These are phyloP conservation scores for Malaclemys terrapin DNA, from an alignment of 2,113 vertebrate genomes.

Conservation along the genomic window DNA sequence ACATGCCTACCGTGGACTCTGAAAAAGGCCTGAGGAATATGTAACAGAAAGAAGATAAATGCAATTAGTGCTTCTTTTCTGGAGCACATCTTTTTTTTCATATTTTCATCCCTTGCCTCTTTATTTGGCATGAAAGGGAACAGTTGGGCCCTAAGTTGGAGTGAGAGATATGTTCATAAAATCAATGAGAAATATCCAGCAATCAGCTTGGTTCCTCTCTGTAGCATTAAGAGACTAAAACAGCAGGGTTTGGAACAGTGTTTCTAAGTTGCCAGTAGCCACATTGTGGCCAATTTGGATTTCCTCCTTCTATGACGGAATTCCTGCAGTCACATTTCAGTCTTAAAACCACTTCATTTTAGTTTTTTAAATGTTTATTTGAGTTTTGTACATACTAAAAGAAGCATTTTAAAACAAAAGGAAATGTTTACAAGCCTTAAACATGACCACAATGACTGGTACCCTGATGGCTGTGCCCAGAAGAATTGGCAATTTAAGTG, in stretches of 20 bases:
- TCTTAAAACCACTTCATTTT: constrained; percentile 61
- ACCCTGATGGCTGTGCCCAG: constrained; percentile 24
- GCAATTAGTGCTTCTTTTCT: constrained; percentile 2
- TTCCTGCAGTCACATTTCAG: constrained; percentile 44
- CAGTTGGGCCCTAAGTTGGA: neutral
- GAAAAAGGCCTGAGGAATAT: neutral
- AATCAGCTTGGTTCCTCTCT: neutral
- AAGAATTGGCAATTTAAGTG: constrained; percentile 47
- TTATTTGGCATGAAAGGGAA: neutral
- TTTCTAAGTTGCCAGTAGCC: constrained; percentile 42
- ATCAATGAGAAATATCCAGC: constrained; percentile 44
- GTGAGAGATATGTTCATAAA: constrained; percentile 31
- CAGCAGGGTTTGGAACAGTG: constrained; percentile 31
- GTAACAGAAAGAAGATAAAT: neutral
- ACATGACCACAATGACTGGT: constrained; percentile 47
- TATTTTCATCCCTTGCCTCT: neutral
- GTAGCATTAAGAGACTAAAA: constrained; percentile 38
- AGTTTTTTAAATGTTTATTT: constrained; percentile 62
- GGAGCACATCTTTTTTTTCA: neutral
- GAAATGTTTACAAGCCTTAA: constrained; percentile 58
- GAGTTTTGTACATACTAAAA: constrained; percentile 47
- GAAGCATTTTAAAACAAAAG: constrained; percentile 41
- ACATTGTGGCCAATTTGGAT: constrained; percentile 53
- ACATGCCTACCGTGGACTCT: neutral
- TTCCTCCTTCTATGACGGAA: constrained; percentile 23